phyloP scores from a whole-genome alignment of 2,888 invertebrate species.

The Patella pellucida region DNA sequence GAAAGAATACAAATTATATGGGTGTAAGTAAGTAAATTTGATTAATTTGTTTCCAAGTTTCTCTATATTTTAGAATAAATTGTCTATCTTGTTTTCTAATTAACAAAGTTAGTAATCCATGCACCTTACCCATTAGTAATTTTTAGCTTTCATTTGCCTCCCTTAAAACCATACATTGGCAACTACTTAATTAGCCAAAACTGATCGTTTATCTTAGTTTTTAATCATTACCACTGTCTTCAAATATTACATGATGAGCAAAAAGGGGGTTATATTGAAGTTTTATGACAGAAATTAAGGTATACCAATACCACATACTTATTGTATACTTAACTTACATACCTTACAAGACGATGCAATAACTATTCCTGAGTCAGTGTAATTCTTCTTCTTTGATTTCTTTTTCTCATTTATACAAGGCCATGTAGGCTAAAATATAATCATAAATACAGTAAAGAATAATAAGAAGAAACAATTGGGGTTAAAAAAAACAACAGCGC shows the following conservation, averaged over 20 bases:
- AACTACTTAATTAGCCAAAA: no score
- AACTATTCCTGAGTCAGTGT: slow-evolving; percentile 55
- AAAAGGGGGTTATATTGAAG: no score
- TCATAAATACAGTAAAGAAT: neutral
- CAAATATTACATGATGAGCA: no score
- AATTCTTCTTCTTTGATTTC: slow-evolving; percentile 54
- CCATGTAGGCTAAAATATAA: slow-evolving; percentile 42
- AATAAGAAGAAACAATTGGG: neutral
- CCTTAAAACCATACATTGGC: no score
- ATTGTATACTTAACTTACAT: slow-evolving; percentile 27
- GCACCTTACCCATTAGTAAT: no score
- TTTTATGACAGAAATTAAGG: neutral
- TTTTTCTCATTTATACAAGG: slow-evolving; percentile 57
- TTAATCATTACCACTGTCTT: no score
- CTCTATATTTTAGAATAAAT: no score
- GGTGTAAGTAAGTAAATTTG: neutral
- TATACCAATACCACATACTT: neutral
- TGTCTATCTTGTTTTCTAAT: no score
- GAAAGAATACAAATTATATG: slow-evolving; percentile 20
- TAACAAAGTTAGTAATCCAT: no score
- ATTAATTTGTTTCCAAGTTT: neutral
- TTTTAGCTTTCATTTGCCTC: no score
- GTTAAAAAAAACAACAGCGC: no score
- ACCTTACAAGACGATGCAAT: slow-evolving; percentile 53
- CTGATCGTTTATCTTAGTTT: no score